A percentile compares a stretch with the other conserved stretches of the same genome.
phyloP scores from a whole-genome alignment of 2,113 vertebrate species.

The Cricetomys ansorgei region DNA sequence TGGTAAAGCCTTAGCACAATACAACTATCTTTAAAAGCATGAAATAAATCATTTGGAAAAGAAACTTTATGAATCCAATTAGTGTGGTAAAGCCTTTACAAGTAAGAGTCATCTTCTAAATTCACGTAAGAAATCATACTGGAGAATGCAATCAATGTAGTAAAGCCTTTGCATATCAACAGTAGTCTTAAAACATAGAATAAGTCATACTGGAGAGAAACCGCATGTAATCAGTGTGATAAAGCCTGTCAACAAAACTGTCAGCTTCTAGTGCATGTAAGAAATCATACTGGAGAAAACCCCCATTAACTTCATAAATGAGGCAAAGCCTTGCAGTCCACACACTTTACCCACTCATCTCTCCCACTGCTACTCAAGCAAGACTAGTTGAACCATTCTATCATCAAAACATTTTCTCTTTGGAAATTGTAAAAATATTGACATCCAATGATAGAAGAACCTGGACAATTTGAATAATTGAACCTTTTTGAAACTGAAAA shows the following conservation, averaged over 20 bases:
- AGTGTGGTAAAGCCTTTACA: background rate
- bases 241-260: background rate
- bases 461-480: too few relatives aligned
- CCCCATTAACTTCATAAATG: background rate
- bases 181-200: background rate
- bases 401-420: too few relatives aligned
- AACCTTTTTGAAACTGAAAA: too few relatives aligned
- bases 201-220: background rate
- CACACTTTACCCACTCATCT: too few relatives aligned
- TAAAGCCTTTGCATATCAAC: background rate
- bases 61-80: background rate
- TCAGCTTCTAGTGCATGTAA: background rate
- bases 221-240: background rate
- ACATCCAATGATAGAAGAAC: too few relatives aligned
- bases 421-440: too few relatives aligned
- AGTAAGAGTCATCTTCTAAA: too few relatives aligned
- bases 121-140: too few relatives aligned
- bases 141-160: background rate
- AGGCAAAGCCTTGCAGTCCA: background rate
- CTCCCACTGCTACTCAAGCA: too few relatives aligned
- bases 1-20: constrained; percentile 6
- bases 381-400: too few relatives aligned
- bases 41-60: background rate
- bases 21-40: background rate
- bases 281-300: background rate